Evolutionary conservation across 2,888 invertebrate species (phyloP), one percentile per base, ranked within the genome.

Genomic region (Onthophagus sagittarius): DNA sequence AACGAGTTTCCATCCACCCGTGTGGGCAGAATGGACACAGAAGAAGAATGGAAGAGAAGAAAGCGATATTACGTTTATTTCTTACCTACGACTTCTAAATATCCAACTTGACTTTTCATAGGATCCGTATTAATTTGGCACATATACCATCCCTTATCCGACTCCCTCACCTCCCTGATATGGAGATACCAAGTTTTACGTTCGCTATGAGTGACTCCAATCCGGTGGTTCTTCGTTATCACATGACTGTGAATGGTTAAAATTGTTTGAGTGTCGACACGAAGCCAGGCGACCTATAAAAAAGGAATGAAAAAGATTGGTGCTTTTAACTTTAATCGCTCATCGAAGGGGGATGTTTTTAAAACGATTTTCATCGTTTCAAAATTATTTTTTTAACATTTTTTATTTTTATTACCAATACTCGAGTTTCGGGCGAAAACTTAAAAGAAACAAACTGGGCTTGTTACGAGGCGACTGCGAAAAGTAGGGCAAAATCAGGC

Each of bases 131-230:
- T 90, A 79, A 90, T 95, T 88, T 96, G 95, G 83, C 96, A 96
- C 95, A 95, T 95, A 87, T 96, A 96, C 92, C 94, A 95, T 71
- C 96, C 94, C 78, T 92, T 90, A 86, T 96, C 96, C 0, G 92
- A 90, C 83, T 95, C 94, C 72, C 92, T 88, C 1, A 96, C 93
- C 82, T 95, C 94, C 69, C 92, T 89, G 80, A 96, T 94, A 81
- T 95, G 94, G 71, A 97, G 88, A 85, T 92, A 94, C 95, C 95
- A 96, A 73, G 93, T 94, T 74, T 92, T 89, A 79, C 93, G 93
- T 83, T 95, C 95, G 78, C 93, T 94, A 84, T 94, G 94, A 0
- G 93, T 93, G 71, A 96, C 92, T 15, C 92, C 92, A 75, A 96
- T 95, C 71, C 96, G 88, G 81, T 94, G 93, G 83, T 95, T 95